Base-by-base conservation (phyloP, 1,140 invertebrate species). In the Papilio polyxenes region DNA sequence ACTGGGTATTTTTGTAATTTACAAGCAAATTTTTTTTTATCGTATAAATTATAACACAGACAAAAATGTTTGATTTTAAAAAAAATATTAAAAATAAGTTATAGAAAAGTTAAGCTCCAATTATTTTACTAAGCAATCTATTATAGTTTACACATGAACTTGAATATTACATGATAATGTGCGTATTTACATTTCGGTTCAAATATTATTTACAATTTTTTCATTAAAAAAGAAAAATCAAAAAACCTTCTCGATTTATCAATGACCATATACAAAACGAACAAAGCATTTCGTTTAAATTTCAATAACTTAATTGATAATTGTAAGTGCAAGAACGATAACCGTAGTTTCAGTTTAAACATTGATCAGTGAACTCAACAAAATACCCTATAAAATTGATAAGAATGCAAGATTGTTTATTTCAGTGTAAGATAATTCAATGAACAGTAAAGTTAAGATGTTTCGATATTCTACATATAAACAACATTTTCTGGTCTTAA, bases 151-250 rank as follows among this genome's bases (percentile, higher is more conserved):
- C 31, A 72, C 2, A 69, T 69, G 62, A 31, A 37, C 2, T 69
- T 72, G 20, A 20, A 23, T 10, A 72, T 23, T 37, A 69, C 31
- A 72, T 72, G 31, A 31, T 72, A 72, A 15, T 72, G 65, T 72
- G 31, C 31, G 65, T 72, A 72, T 72, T 72, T 72, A 72, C 65
- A 72, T 72, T 72, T 31, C 37, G 23, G 37, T 72, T 72, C 31
- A 72, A 72, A 40, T 65, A 31, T 9, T 65, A 37, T 37, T 37
- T 40, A 37, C 65, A 37, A 5, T 4, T 17, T 37, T 69, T 23
- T 20, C 23, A 31, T 2, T 20, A 56, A n/a, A 69, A 69, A 31
- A n/a, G n/a, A n/a, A 13, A 72, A 72, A 37, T 40, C 31, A 31
- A 72, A 31, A 72, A 31, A 37, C 65, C 13, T 6, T 11, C 23